Conservation (phyloP, 1,140 invertebrate species). For the Luehdorfia chinensis region DNA sequence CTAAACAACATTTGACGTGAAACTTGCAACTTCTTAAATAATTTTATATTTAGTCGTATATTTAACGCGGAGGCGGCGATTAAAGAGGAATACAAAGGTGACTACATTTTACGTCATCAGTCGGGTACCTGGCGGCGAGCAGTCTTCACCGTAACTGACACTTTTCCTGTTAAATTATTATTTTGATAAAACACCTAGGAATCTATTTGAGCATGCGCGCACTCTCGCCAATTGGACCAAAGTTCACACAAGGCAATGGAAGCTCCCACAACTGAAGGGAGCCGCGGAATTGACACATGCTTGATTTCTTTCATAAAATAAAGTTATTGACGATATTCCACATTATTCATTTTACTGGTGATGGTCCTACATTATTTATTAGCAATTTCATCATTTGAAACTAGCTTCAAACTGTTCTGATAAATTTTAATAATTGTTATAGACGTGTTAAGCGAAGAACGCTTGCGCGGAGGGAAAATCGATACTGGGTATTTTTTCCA, state of each 20-base stretch:
- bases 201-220: slow-evolving; percentile 54
- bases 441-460: slow-evolving; percentile 28
- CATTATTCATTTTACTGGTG: neutral
- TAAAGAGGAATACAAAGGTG: slow-evolving; percentile 29
- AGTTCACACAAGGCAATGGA: slow-evolving; percentile 34
- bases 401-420: neutral
- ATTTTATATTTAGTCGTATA: slow-evolving; percentile 22
- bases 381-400: no score
- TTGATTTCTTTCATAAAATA: slow-evolving; percentile 7
- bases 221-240: slow-evolving; percentile 49
- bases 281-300: slow-evolving; percentile 2
- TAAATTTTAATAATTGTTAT: slow-evolving; percentile 16
- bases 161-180: slow-evolving; percentile 43
- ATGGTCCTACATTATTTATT: no score
- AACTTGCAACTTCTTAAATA: slow-evolving; percentile 34
- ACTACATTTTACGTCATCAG: slow-evolving; percentile 43
- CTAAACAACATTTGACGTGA: slow-evolving; percentile 61
- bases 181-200: slow-evolving; percentile 39
- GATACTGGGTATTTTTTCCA: slow-evolving; percentile 44
- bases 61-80: slow-evolving; percentile 23
- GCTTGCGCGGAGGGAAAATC: slow-evolving; percentile 60
- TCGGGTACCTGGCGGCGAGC: slow-evolving; percentile 49
- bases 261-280: slow-evolving; percentile 6
- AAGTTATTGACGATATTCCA: neutral
- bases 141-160: slow-evolving; percentile 56